Evolutionary conservation across 1,140 invertebrate genomes (phyloP).

Genomic region (Temnothorax longispinosus): DNA sequence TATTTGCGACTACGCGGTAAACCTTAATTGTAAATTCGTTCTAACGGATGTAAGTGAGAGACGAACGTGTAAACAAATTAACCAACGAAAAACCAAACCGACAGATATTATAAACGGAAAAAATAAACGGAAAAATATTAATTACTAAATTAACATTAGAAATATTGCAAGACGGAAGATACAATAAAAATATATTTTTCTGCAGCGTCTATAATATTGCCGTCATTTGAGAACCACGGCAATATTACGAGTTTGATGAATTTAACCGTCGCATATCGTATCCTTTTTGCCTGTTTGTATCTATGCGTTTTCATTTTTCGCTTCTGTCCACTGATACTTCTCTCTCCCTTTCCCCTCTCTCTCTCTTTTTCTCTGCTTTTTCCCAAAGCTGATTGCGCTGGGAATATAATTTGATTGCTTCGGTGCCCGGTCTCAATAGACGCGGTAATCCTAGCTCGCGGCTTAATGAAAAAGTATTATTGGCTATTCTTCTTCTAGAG

Average conservation of each 20-base stretch:
- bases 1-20: conserved; percentile 73
- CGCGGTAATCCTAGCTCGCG: conserved; percentile 76
- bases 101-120: neutral
- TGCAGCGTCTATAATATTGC: neutral
- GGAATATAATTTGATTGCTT: conserved; percentile 84
- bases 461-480: conserved; percentile 83
- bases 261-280: conserved; percentile 58
- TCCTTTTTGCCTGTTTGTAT: conserved; percentile 48
- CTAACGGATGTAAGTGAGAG: conserved; percentile 24
- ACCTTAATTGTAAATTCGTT: conserved; percentile 50
- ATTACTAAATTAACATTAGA: neutral
- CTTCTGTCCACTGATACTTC: neutral
- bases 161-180: conserved; percentile 14
- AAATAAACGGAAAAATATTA: neutral
- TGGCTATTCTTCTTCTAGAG: conserved; percentile 75
- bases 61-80: conserved; percentile 30
- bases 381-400: conserved; percentile 81
- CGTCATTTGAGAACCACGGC: neutral
- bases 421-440: conserved; percentile 74
- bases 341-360: neutral
- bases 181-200: neutral
- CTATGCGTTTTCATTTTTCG: conserved; percentile 32
- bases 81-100: neutral
- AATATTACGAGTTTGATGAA: conserved; percentile 27
- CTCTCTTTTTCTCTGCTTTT: conserved; percentile 65